These are phyloP conservation scores for Cancer borealis DNA, from an alignment of 2,888 invertebrate genomes.

Conservation along the genomic window DNA sequence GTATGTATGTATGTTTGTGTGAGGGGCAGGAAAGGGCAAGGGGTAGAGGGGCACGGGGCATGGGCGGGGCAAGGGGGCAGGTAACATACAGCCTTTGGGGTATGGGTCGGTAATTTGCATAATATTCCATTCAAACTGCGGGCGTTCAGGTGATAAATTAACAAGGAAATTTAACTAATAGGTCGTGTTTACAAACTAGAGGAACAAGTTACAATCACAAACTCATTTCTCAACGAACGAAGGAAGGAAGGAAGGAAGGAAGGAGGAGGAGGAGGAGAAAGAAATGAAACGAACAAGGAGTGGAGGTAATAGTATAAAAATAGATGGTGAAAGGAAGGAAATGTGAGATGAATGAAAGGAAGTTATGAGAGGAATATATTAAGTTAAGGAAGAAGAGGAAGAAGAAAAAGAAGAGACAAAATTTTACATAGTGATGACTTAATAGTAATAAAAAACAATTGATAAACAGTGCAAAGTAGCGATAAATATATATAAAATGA, in stretches of 20 bases:
- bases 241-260: neutral
- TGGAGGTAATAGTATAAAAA: neutral
- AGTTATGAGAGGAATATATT: neutral
- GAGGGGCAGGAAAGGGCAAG: neutral
- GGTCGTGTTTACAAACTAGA: conserved; percentile 69
- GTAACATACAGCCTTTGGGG: conserved; percentile 13
- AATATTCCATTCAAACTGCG: conserved; percentile 70
- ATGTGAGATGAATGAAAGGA: neutral
- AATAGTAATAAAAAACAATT: neutral
- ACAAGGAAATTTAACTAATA: conserved; percentile 70
- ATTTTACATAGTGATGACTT: neutral
- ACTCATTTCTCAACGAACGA: neutral
- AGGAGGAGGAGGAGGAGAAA: neutral
- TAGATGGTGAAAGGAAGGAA: conserved; percentile 36
- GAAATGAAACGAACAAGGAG: too few species aligned
- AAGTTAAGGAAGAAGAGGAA: neutral
- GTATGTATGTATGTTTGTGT: neutral
- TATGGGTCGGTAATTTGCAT: conserved; percentile 62
- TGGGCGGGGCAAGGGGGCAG: neutral
- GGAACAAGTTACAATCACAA: conserved; percentile 52
- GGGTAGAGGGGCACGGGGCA: neutral
- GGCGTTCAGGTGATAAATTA: conserved; percentile 67
- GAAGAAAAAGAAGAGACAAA: neutral
- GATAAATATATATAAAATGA: too few species aligned
- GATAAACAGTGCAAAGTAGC: neutral